Percentiles rank a stretch among this genome's conserved stretches.
These are phyloP conservation scores for Diadromus collaris DNA, from an alignment of 2,888 invertebrate species.

Conservation along the genomic window DNA sequence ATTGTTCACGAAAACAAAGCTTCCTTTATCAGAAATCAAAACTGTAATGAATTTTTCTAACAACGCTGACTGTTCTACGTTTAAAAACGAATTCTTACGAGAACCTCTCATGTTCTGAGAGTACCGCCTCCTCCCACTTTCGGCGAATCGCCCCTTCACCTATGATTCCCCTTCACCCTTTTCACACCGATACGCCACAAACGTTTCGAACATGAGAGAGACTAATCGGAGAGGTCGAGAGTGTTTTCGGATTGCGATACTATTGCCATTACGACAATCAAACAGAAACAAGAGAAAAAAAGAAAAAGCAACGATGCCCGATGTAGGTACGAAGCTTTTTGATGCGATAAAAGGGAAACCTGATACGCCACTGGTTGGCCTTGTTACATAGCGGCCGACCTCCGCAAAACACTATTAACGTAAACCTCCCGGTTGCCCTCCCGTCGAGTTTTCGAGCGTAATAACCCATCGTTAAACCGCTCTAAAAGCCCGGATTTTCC, in stretches of 20 bases:
- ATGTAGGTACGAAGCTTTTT: not conserved
- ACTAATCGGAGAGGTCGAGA: too few relatives aligned
- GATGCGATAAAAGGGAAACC: conserved; percentile 15
- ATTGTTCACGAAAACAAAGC: too few relatives aligned
- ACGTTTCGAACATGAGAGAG: too few relatives aligned
- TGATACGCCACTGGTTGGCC: conserved; percentile 6
- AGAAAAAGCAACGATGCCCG: conserved; percentile 17
- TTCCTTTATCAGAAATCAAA: not conserved
- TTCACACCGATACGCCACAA: too few relatives aligned
- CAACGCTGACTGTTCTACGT: not conserved
- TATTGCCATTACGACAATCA: not conserved
- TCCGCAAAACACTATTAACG: conserved; percentile 42
- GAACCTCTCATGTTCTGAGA: not conserved
- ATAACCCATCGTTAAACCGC: conserved; percentile 42
- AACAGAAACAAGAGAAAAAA: not conserved
- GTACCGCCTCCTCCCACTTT: not conserved
- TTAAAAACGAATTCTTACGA: not conserved
- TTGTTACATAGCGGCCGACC: conserved; percentile 4
- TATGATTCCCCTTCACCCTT: not conserved
- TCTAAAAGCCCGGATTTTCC: conserved; percentile 47
- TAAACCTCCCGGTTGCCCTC: conserved; percentile 28
- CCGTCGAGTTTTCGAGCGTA: conserved; percentile 35
- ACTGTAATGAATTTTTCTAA: not conserved
- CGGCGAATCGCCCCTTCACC: not conserved
- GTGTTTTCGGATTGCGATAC: not conserved